Conservation (phyloP, 35 echinoderm and acorn worm species). For the Strongylocentrotus purpuratus region DNA sequence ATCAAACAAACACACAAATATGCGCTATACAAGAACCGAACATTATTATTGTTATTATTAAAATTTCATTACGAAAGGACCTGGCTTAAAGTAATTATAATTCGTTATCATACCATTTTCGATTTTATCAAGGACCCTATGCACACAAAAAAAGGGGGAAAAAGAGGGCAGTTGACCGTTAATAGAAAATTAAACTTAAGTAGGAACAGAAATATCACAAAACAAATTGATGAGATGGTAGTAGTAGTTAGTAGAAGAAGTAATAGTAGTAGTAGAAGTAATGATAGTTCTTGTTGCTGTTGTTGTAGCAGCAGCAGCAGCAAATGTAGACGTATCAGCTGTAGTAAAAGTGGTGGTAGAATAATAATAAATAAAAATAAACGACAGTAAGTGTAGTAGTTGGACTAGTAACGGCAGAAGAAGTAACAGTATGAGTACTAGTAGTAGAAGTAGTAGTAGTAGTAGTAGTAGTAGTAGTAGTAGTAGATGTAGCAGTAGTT, state of each 20-base stretch:
- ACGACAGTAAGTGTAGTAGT: background rate
- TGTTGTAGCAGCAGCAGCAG: too few relatives aligned
- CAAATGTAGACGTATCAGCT: too few relatives aligned
- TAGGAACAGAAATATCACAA: background rate
- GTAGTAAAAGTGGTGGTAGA: too few relatives aligned
- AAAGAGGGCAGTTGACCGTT: too few relatives aligned
- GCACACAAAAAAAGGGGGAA: background rate
- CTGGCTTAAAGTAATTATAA: too few relatives aligned
- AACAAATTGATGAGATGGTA: background rate
- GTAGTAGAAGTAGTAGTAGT: conserved; percentile 19
- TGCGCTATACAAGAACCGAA: too few relatives aligned
- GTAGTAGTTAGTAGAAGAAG: background rate
- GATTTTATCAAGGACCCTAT: too few relatives aligned
- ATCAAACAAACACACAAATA: too few relatives aligned
- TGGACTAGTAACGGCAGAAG: background rate
- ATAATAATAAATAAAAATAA: too few relatives aligned
- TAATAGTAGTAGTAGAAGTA: background rate
- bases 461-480: conserved; percentile 25
- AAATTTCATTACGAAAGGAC: too few relatives aligned
- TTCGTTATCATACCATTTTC: too few relatives aligned
- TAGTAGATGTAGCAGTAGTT: background rate
- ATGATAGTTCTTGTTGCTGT: background rate
- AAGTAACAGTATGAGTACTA: background rate
- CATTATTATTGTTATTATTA: too few relatives aligned
- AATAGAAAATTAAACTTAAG: background rate